Base-by-base conservation (phyloP, 2,888 invertebrate genomes). In the Rotaria sp. region DNA sequence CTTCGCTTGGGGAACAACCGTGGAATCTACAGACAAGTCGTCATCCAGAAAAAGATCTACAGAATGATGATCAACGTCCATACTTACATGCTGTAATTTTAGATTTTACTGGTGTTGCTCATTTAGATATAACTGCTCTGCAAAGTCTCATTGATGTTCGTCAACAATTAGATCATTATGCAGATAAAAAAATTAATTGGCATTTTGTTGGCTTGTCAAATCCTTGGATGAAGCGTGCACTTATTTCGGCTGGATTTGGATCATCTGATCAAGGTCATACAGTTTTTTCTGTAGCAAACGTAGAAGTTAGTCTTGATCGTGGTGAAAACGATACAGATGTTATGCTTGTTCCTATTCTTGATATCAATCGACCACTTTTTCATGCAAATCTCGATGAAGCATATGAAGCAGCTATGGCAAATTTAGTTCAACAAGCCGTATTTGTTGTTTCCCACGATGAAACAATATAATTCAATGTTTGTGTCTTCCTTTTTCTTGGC, bases 361-460 rank as follows among this genome's bases (percentile, higher is more conserved):
- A 80, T 80, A 45, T 8, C 3, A 18, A 67, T 67, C 15, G 18
- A 11, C 7, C 41, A 13, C 15, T 45, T 3, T 80, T 80, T 80
- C 80, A 80, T 80, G 24, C 24, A n/a, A 45, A 80, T 80, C 21
- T 80, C 15, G 80, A 80, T 45, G 80, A 80, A 80, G 80, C 80
- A 11, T 41, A 45, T 45, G 45, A 45, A 45, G n/a, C 41, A 45
- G 80, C 80, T 80, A 18, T 67, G 18, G 35, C 15, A 2, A 35
- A 18, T 67, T 35, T 67, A 30, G 1, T 35, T 3, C 15, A 13
- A 15, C 10, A 18, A 50, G 18, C 3, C 1, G 18, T 0, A 1
- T 3, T 18, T 1, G 50, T 15, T 1, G 18, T 50, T 18, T 15
- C n/a, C n/a, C n/a, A n/a, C n/a, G n/a, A n/a, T n/a, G n/a, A n/a